phyloP scores from a whole-genome alignment of 2,113 vertebrate species.

The Andinoacara biseriatus region DNA sequence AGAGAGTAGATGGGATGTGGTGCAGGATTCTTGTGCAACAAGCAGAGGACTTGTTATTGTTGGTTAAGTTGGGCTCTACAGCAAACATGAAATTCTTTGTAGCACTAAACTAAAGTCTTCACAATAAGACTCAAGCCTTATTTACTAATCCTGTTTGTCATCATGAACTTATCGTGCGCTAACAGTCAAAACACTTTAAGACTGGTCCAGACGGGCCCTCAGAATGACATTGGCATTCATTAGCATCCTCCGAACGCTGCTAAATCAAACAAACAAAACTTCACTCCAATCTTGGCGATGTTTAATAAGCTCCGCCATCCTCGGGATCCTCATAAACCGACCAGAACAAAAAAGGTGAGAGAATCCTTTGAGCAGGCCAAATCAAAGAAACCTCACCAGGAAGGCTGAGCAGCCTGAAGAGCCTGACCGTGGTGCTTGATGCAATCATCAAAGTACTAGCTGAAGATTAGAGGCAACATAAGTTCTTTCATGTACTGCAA shows the following conservation, averaged over 20 bases:
- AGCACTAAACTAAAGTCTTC: neutral
- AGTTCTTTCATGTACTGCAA: neutral
- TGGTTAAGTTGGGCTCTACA: neutral
- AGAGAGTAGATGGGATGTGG: neutral
- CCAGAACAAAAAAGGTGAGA: slow-evolving; percentile 5
- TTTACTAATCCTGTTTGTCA: neutral
- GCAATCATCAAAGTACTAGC: slow-evolving; percentile 18
- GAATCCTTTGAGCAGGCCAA: slow-evolving; percentile 5
- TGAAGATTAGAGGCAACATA: neutral
- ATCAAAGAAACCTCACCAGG: slow-evolving; percentile 10
- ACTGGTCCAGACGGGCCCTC: neutral
- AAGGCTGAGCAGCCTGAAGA: neutral
- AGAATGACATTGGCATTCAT: neutral
- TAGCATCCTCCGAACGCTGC: accelerated
- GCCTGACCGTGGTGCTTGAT: neutral
- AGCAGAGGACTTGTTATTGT: neutral
- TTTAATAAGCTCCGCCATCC: neutral
- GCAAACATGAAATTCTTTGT: neutral
- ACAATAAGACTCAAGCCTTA: neutral
- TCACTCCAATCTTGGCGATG: neutral
- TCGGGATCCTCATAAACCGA: neutral
- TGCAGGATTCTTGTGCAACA: slow-evolving; percentile 14
- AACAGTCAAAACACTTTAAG: neutral
- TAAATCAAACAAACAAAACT: slow-evolving; percentile 5
- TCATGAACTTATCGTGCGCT: neutral